These are phyloP conservation scores for Erynnis tages DNA, from an alignment of 2,888 invertebrate species.

Conservation along the genomic window DNA sequence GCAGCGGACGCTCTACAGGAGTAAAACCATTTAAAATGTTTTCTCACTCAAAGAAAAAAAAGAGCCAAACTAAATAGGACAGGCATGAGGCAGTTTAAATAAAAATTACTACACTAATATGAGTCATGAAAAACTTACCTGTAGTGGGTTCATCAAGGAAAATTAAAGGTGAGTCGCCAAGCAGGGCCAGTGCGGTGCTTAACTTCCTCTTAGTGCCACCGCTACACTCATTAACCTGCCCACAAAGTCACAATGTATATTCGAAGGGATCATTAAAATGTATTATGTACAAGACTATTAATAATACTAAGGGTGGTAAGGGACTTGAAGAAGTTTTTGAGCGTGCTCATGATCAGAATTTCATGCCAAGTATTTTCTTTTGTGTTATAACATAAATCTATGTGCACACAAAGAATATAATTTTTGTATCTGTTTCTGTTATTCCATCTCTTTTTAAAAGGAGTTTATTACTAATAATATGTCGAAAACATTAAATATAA, in stretches of 20 bases:
- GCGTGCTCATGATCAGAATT: too few relatives aligned
- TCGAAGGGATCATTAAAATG: background rate
- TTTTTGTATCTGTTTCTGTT: too few relatives aligned
- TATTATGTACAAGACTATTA: background rate
- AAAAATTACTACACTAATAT: background rate
- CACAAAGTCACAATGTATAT: slow-evolving; percentile 13
- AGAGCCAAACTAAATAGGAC: too few relatives aligned
- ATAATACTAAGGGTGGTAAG: background rate
- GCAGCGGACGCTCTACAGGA: too few relatives aligned
- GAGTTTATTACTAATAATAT: too few relatives aligned
- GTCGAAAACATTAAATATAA: too few relatives aligned
- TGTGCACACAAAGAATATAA: too few relatives aligned
- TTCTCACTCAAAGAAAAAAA: too few relatives aligned
- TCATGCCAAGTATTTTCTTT: background rate
- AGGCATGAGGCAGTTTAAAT: too few relatives aligned
- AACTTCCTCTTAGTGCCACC: slow-evolving; percentile 89
- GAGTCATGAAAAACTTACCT: slow-evolving; percentile 51
- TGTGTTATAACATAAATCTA: too few relatives aligned
- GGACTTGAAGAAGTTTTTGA: background rate
- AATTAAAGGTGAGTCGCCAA: slow-evolving; percentile 86
- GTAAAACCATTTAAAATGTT: too few relatives aligned
- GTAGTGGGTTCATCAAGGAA: slow-evolving; percentile 86
- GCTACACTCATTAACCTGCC: slow-evolving; percentile 81
- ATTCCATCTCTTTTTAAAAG: too few relatives aligned
- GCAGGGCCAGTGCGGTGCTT: slow-evolving; percentile 86